A percentile compares a stretch with the other conserved stretches of the same genome.
Evolutionary conservation across 2,113 vertebrate species (phyloP).

Genomic region (Notiomystis cincta): DNA sequence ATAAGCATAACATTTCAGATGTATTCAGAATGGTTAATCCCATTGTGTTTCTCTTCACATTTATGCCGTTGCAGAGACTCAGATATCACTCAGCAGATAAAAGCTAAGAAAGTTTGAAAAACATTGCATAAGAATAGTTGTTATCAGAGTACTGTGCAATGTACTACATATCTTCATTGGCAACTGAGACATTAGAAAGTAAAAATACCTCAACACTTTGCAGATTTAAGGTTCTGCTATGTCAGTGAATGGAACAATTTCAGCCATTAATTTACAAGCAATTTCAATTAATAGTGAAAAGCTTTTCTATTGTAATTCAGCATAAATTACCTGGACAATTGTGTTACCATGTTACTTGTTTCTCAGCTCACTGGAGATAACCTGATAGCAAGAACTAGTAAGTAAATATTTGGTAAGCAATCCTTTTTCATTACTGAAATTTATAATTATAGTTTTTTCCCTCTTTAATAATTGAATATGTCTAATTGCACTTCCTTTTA

Average conservation of each 20-base stretch:
- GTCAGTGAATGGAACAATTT: background rate
- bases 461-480: constrained; percentile 48
- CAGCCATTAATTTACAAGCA: background rate
- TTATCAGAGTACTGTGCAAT: background rate
- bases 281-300: background rate
- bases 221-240: background rate
- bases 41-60: background rate
- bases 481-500: constrained; percentile 59
- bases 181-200: background rate
- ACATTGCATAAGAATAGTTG: background rate
- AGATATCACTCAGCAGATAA: background rate
- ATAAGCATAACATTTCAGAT: background rate
- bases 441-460: constrained; percentile 46
- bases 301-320: background rate
- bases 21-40: background rate
- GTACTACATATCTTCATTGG: background rate
- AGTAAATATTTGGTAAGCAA: constrained; percentile 50
- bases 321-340: background rate
- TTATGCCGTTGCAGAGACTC: background rate
- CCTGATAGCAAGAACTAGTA: background rate
- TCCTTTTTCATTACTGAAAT: constrained; percentile 26
- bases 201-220: background rate
- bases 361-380: background rate
- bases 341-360: background rate
- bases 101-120: background rate